phyloP scores from a whole-genome alignment of 2,888 invertebrate genomes.

The Rapana venosa region DNA sequence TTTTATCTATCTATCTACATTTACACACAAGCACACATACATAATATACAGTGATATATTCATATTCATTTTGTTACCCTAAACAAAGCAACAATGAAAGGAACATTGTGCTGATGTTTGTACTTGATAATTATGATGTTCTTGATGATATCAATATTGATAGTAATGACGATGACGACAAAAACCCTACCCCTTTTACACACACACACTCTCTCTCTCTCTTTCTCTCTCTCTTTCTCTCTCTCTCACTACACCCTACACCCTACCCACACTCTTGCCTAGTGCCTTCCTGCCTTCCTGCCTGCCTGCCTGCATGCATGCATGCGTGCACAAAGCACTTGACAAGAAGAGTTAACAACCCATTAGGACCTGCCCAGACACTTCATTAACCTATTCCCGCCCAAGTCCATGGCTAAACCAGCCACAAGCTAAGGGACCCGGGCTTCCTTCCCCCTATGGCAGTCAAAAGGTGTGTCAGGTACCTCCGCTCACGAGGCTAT shows the following conservation, averaged over 20 bases:
- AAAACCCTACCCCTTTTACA: background rate
- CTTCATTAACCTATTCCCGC: background rate
- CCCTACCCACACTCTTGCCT: background rate
- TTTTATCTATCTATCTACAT: background rate
- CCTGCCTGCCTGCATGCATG: no score
- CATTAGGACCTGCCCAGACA: background rate
- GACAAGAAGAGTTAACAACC: no score
- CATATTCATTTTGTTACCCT: no score
- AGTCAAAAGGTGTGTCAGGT: background rate
- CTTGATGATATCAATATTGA: no score
- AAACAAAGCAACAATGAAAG: no score
- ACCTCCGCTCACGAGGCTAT: no score
- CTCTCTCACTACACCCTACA: background rate
- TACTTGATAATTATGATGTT: no score
- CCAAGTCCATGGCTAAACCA: background rate
- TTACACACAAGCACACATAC: background rate
- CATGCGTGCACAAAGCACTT: no score
- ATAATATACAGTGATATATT: no score
- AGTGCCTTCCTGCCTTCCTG: no score
- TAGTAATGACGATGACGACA: no score
- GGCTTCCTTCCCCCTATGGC: background rate
- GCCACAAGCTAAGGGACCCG: background rate
- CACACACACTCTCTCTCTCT: background rate
- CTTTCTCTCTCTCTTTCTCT: constrained; percentile 1
- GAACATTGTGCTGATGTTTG: no score